Percentiles rank a stretch among this genome's conserved stretches.
Evolutionary conservation across 2,797 vertebrate species (phyloP).

Genomic region (Cynodonichthys magdalenae): DNA sequence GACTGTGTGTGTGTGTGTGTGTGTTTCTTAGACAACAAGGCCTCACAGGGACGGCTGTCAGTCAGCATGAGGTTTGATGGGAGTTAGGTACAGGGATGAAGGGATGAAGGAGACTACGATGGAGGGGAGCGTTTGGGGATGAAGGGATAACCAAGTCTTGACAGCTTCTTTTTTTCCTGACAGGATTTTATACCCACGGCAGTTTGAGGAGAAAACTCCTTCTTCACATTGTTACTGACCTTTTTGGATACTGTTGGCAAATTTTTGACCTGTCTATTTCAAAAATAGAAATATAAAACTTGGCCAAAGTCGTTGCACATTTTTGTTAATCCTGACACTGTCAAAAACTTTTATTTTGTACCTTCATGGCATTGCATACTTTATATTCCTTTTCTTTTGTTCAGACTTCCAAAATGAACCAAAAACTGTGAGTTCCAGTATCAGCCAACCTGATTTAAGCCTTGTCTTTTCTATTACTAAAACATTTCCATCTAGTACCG

Average conservation of each 20-base stretch:
- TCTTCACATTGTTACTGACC: conserved; percentile 52
- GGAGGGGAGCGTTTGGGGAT: conserved; percentile 57
- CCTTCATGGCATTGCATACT: no score
- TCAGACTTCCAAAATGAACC: neutral
- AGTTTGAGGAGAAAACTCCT: conserved; percentile 35
- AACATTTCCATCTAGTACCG: neutral
- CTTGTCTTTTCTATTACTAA: neutral
- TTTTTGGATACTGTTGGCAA: conserved; percentile 42
- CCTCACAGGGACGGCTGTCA: conserved; percentile 75
- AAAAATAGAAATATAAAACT: neutral
- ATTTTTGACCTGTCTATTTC: conserved; percentile 17
- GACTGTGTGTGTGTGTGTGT: conserved; percentile 23
- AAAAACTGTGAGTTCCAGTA: neutral
- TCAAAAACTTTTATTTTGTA: neutral
- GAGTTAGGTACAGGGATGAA: conserved; percentile 58
- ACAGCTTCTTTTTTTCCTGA: conserved; percentile 61
- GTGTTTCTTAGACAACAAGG: conserved; percentile 44
- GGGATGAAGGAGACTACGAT: conserved; percentile 56
- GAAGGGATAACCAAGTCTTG: conserved; percentile 66
- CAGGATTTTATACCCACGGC: conserved; percentile 52
- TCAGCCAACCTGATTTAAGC: neutral
- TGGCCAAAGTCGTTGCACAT: neutral
- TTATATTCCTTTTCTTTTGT: neutral
- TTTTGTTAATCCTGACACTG: neutral
- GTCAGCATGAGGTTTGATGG: conserved; percentile 62